Percentiles rank a stretch among this genome's conserved stretches.
These are phyloP conservation scores for Plutomurus gul DNA, from an alignment of 1,140 invertebrate genomes.

Conservation along the genomic window DNA sequence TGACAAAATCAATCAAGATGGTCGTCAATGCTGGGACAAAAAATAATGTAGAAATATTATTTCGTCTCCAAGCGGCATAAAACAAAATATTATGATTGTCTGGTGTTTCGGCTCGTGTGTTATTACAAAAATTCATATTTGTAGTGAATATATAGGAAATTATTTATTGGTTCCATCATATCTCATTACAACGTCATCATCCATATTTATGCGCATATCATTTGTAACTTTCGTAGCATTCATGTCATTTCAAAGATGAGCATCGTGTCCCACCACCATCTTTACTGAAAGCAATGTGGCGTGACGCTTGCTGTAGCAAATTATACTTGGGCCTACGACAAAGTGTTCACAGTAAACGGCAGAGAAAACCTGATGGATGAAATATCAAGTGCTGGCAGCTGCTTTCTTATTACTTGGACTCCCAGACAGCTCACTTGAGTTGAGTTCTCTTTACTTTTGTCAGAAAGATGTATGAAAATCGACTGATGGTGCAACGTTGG, in stretches of 20 bases:
- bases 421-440: background rate
- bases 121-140: no score
- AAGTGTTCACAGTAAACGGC: background rate
- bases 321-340: background rate
- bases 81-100: no score
- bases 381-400: conserved; percentile 15
- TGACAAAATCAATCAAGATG: no score
- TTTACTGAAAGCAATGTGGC: background rate
- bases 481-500: no score
- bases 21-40: no score
- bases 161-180: background rate
- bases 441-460: background rate
- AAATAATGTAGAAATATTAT: no score
- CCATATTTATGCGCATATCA: background rate
- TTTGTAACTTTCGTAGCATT: background rate
- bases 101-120: no score
- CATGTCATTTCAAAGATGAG: background rate
- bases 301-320: background rate
- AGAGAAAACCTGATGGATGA: background rate
- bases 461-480: no score
- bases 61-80: no score
- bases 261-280: background rate
- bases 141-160: no score
- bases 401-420: background rate
- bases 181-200: background rate